A percentile compares a stretch with the other conserved stretches of the same genome.
phyloP scores from a whole-genome alignment of 2,113 vertebrate genomes.

The Pristiophorus japonicus region DNA sequence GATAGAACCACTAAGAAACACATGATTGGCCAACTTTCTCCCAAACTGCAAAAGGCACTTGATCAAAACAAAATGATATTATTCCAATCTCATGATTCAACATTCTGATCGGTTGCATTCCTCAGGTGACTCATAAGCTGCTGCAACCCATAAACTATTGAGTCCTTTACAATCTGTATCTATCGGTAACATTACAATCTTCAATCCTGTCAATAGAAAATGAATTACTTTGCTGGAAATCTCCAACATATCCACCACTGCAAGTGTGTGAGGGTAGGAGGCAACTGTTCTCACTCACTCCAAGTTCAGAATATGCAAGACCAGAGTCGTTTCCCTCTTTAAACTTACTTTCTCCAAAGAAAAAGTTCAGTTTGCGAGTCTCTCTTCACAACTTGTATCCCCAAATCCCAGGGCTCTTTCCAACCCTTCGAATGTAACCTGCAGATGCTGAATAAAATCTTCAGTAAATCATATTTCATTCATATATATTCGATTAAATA shows the following conservation, averaged over 20 bases:
- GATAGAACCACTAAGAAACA: neutral
- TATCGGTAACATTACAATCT: neutral
- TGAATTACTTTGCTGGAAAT: neutral
- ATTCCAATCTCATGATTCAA: neutral
- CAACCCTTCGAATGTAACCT: neutral
- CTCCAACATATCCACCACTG: neutral
- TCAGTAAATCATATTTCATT: neutral
- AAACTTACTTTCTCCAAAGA: neutral
- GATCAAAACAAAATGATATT: neutral
- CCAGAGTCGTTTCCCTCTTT: neutral
- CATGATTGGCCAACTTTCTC: neutral
- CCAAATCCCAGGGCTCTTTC: neutral
- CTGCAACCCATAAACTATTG: neutral
- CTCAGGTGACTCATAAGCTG: neutral
- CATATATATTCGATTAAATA: too few species aligned
- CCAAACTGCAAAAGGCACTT: neutral
- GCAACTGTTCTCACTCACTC: too few species aligned
- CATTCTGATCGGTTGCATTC: neutral
- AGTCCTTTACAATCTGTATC: neutral
- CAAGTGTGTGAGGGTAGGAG: rapidly evolving
- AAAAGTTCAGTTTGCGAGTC: neutral
- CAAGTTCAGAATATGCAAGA: neutral
- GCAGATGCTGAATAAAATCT: neutral
- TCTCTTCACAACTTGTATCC: neutral
- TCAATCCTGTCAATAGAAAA: neutral